Base-by-base conservation (phyloP, 2,888 invertebrate genomes). In the Morinoia aosen region DNA sequence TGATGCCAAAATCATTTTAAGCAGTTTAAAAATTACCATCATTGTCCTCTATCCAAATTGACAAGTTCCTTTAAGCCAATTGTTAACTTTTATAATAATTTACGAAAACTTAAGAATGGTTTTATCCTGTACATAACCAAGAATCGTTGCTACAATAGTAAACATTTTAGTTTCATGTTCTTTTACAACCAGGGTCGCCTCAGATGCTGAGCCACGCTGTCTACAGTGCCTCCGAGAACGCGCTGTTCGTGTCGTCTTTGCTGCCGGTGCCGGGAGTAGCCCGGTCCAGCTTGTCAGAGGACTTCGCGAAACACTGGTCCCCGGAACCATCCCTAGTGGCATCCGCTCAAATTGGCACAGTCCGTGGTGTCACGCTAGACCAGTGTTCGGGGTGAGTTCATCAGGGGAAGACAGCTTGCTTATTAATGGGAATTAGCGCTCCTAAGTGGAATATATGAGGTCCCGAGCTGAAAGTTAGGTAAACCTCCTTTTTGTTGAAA, bases 301-400 rank as follows among this genome's bases (percentile, higher is more conserved):
- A 93, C 57, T 16, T 93, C 56, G 33, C 57, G 33, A 93, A 93
- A 48, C 93, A 58, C 93, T 93, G 93, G 93, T 93, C 93, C 7
- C 57, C 93, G 57, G n/a, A 57, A 93, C 93, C 93, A 12, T 56
- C 93, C 33, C 58, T 33, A 48, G 48, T 93, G n/a, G 14, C 56
- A 0, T 39, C 56, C 25, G 57, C 56, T 48, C 56, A n/a, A 48
- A 11, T 57, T 5, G 93, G 93, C n/a, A 39, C 56, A 39, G 93
- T 93, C 11, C 33, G 57, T 10, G 57, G 57, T 57, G 33, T 93
- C 57, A 57, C 93, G 10, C 39, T 93, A 4, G 93, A 93, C 57
- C 33, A 93, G n/a, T 93, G 93, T 33, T 19, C 39, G 57, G 58
- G 93, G 93, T 93, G 33, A 48, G 33, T 90, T 33, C 19, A 76